Conservation (phyloP, 1,140 invertebrate genomes). For the Magallana gigas region DNA sequence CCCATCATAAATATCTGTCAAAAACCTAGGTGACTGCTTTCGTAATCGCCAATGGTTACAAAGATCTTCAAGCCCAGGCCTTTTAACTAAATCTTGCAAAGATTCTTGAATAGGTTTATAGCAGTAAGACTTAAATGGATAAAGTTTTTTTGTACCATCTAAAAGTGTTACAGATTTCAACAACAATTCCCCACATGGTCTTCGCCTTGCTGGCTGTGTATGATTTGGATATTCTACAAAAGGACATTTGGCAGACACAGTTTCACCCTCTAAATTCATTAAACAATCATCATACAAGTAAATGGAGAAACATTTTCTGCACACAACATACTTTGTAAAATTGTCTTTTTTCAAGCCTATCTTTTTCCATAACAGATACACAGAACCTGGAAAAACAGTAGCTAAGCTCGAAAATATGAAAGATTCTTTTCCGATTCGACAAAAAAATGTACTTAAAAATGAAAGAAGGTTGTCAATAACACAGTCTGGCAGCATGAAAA, state of each 20-base stretch:
- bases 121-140: conserved; percentile 53
- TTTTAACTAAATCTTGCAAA: conserved; percentile 40
- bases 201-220: background rate
- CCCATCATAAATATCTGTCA: conserved; percentile 57
- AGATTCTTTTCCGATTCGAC: background rate
- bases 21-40: background rate
- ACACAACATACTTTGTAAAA: conserved; percentile 52
- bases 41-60: conserved; percentile 49
- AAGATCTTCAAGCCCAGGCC: conserved; percentile 44
- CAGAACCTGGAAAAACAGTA: conserved; percentile 35
- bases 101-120: conserved; percentile 45
- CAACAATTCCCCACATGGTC: conserved; percentile 27
- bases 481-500: too few species aligned
- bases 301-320: conserved; percentile 54
- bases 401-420: background rate
- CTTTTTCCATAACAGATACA: conserved; percentile 41
- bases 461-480: too few species aligned
- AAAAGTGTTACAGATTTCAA: conserved; percentile 34
- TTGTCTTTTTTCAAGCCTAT: conserved; percentile 42
- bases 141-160: conserved; percentile 29
- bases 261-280: conserved; percentile 41
- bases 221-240: conserved; percentile 43
- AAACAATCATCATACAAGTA: conserved; percentile 48
- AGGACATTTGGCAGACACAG: conserved; percentile 31
- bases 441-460: conserved; percentile 35